A percentile compares a stretch with the other conserved stretches of the same genome.
Conservation (phyloP, 2,113 vertebrate species). For the Aleadryas rufinucha region DNA sequence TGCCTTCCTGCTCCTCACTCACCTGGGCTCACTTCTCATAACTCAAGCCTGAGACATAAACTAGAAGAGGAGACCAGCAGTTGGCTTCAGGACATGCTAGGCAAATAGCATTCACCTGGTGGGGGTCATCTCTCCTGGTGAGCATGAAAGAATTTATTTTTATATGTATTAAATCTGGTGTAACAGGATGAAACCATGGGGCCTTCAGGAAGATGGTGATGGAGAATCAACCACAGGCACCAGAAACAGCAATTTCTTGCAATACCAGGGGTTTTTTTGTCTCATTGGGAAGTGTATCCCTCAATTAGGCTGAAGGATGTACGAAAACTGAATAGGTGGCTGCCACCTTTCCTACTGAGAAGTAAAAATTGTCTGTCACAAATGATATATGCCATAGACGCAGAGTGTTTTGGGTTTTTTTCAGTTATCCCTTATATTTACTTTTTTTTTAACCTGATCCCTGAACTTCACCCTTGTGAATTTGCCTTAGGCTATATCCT, state of each 20-base stretch:
- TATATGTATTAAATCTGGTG: neutral
- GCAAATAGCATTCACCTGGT: neutral
- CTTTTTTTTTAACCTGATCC: neutral
- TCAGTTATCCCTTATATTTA: neutral
- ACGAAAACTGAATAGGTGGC: neutral
- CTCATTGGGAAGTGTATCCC: neutral
- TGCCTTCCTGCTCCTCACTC: neutral
- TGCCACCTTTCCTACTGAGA: neutral
- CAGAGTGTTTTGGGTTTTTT: neutral
- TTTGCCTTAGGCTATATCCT: neutral
- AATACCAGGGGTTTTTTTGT: rapidly evolving
- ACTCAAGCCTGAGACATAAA: neutral
- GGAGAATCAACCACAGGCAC: neutral
- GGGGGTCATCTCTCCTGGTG: neutral
- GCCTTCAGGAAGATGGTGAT: neutral
- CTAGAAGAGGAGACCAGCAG: neutral
- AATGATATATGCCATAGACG: neutral
- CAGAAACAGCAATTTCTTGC: neutral
- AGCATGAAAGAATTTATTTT: neutral
- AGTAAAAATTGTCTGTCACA: neutral
- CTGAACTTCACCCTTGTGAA: neutral
- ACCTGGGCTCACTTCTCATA: rapidly evolving
- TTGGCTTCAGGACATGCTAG: rapidly evolving
- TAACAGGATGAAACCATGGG: neutral
- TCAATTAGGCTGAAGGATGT: neutral